Base-by-base conservation (phyloP, 1,140 invertebrate genomes). In the Heliothis virescens region DNA sequence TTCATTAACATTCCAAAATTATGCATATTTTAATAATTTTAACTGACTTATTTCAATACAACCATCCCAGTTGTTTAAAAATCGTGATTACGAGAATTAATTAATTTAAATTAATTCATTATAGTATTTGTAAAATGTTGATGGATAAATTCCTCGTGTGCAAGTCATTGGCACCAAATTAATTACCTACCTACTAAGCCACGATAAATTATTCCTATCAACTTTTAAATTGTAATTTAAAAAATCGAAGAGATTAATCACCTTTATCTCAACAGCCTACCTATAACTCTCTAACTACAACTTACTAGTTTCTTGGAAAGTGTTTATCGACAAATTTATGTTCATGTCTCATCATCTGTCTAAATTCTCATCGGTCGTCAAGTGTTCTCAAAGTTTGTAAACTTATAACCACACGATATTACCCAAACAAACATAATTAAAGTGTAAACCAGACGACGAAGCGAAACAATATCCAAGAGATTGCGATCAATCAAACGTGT, bases 401-500 rank as follows among this genome's bases (percentile, higher is more conserved):
- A 60, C 41, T 62, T 60, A 29, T 41, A 47, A 12, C 52, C 11
- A 12, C 26, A 55, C 15, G 41, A 48, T 60, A 74, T 48, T 48
- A 74, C 5, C 10, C 12, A 60, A 50, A 41, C 34, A 41, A 75
- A 41, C 52, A 75, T 50, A 75, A 75, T 75, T 62, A 62, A 62
- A 50, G 18, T 62, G 55, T 57, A 18, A 26, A 34, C 69, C 50
- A 75, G 55, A 62, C 47, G 18, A 7, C 57, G 5, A 13, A 13
- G 53, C 34, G 53, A n/a, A 29, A 60, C 21, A 62, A 75, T 75
- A 75, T 75, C 57, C 62, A 75, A 62, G 2, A 60, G 57, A 75
- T 75, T 50, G 18, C 72, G 57, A 75, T 75, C 72, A 29, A 75
- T 75, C 72, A 75, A 75, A 62, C 48, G 47, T 62, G 72, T 62